phyloP scores from a whole-genome alignment of 2,888 invertebrate species.

The Campoplex capitator region DNA sequence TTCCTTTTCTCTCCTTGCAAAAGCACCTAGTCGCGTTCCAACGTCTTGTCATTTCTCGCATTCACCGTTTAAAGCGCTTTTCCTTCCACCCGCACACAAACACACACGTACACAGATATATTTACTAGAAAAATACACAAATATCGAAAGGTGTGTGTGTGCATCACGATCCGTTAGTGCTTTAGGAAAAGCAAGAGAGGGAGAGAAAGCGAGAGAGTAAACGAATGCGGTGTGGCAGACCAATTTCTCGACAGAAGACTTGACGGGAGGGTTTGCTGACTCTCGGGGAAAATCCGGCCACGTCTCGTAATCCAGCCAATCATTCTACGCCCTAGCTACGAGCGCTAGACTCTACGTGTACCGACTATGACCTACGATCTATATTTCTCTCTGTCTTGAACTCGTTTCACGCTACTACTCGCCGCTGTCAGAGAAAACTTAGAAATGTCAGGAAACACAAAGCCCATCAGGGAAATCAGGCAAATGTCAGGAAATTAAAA shows the following conservation, averaged over 20 bases:
- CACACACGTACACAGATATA: background rate
- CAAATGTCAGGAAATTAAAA: background rate
- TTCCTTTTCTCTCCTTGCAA: background rate
- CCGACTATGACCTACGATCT: slow-evolving; percentile 11
- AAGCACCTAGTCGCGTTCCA: slow-evolving; percentile 26
- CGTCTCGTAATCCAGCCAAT: slow-evolving; percentile 60
- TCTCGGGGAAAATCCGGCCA: slow-evolving; percentile 49
- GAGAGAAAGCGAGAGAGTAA: slow-evolving; percentile 1
- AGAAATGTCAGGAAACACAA: background rate
- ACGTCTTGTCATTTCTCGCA: slow-evolving; percentile 54
- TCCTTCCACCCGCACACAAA: slow-evolving; percentile 8
- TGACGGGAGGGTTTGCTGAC: slow-evolving; percentile 53
- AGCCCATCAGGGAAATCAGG: background rate
- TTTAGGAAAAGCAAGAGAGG: background rate
- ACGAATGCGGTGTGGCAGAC: slow-evolving; percentile 2
- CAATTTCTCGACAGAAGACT: slow-evolving; percentile 41
- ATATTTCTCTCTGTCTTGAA: background rate
- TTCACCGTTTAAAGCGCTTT: slow-evolving; percentile 41
- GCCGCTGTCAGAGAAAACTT: background rate
- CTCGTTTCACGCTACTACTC: background rate
- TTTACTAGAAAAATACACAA: background rate
- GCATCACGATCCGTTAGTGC: slow-evolving; percentile 48
- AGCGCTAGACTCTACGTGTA: slow-evolving; percentile 11
- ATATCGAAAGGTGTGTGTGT: slow-evolving; percentile 1
- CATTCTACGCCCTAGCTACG: slow-evolving; percentile 31